Evolutionary conservation across 1,140 invertebrate genomes (phyloP).

Genomic region (Kradibia gibbosae): DNA sequence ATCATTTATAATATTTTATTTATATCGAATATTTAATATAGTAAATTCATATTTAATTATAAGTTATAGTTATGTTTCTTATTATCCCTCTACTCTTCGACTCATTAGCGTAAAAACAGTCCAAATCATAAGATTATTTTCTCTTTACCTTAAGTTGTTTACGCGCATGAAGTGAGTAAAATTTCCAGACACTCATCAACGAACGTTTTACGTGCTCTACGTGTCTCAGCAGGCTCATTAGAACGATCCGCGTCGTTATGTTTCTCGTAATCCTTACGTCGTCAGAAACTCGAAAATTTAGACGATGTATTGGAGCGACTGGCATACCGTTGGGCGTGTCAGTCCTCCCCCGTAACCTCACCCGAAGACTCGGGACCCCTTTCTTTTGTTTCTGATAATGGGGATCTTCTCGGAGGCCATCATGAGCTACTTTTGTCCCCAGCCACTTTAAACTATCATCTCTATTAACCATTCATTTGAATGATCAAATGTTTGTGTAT

Average conservation of each 20-base stretch:
- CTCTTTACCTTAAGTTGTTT: background rate
- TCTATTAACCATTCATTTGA: slow-evolving; percentile 16
- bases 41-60: too few species aligned
- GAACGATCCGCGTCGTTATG: background rate
- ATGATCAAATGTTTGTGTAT: slow-evolving; percentile 9
- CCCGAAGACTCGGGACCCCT: background rate
- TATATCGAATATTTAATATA: too few species aligned
- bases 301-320: slow-evolving; percentile 1
- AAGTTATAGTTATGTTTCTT: too few species aligned
- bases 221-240: slow-evolving; percentile 31
- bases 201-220: background rate
- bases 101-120: too few species aligned
- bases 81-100: too few species aligned
- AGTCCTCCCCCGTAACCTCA: background rate
- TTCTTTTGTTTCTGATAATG: slow-evolving; percentile 12
- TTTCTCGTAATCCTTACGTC: background rate
- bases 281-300: slow-evolving; percentile 17
- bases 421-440: background rate
- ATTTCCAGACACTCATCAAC: background rate
- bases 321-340: background rate
- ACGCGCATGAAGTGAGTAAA: background rate
- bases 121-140: background rate
- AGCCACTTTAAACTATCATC: background rate
- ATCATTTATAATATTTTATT: too few species aligned
- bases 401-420: background rate